Conservation (phyloP, 23 tunicate genomes). For the Ascidia mentula region DNA sequence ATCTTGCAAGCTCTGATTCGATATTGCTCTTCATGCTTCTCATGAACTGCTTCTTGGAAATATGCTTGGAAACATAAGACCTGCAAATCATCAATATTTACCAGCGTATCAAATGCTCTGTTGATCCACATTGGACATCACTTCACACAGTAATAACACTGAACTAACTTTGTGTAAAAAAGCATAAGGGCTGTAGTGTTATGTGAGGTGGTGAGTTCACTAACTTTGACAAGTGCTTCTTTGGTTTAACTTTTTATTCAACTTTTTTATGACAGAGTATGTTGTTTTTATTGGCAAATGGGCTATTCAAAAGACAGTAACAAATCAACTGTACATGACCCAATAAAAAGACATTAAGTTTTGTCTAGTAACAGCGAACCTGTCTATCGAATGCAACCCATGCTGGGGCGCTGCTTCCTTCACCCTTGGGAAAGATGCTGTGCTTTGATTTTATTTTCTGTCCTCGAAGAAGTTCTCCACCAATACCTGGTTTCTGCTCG, state of each 20-base stretch:
- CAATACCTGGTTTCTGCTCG: slow-evolving; percentile 92
- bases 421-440: slow-evolving; percentile 81
- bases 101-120: too few relatives aligned
- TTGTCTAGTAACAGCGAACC: slow-evolving; percentile 21
- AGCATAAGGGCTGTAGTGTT: too few relatives aligned
- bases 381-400: slow-evolving; percentile 99
- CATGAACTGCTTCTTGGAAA: slow-evolving; percentile 95
- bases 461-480: slow-evolving; percentile 84
- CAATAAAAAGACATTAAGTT: too few relatives aligned
- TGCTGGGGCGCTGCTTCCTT: slow-evolving; percentile 90
- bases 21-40: slow-evolving; percentile 90
- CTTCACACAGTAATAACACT: background rate
- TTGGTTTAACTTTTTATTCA: too few relatives aligned
- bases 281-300: too few relatives aligned
- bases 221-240: too few relatives aligned
- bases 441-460: slow-evolving; percentile 78
- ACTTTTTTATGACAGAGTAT: background rate
- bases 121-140: too few relatives aligned
- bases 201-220: too few relatives aligned
- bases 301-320: too few relatives aligned
- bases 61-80: slow-evolving; percentile 87
- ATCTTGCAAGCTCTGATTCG: slow-evolving; percentile 87
- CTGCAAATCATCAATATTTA: too few relatives aligned
- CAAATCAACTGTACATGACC: too few relatives aligned
- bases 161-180: background rate